phyloP scores from a whole-genome alignment of 2,797 vertebrate species.

The Cacajao melanocephalus region DNA sequence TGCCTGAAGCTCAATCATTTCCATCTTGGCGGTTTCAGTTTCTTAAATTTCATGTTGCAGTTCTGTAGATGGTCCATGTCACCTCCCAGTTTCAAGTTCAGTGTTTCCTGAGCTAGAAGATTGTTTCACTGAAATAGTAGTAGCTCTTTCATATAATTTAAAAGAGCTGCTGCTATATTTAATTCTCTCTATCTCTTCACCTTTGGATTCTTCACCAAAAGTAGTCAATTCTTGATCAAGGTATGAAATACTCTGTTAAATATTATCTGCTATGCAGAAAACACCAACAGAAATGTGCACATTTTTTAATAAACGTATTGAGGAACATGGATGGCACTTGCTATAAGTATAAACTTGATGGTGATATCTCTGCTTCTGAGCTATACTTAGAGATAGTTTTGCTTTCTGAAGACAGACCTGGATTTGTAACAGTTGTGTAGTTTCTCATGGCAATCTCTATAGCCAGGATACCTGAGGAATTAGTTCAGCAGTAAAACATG shows the following conservation, averaged over 20 bases:
- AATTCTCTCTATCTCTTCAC: constrained; percentile 82
- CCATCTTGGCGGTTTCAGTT: constrained; percentile 92
- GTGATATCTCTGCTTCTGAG: constrained; percentile 88
- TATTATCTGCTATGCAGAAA: constrained; percentile 95
- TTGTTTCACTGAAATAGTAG: constrained; percentile 89
- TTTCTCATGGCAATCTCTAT: constrained; percentile 92
- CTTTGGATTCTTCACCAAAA: constrained; percentile 87
- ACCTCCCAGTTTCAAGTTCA: constrained; percentile 85
- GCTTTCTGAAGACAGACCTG: constrained; percentile 85
- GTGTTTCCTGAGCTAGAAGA: constrained; percentile 83
- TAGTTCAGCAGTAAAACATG: constrained; percentile 83
- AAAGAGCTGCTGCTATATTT: constrained; percentile 85
- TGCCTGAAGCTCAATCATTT: constrained; percentile 92
- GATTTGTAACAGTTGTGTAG: constrained; percentile 90
- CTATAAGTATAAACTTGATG: constrained; percentile 85
- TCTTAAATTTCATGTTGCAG: constrained; percentile 93
- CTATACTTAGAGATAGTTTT: constrained; percentile 84
- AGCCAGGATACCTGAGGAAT: constrained; percentile 82
- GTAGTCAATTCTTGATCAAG: constrained; percentile 93
- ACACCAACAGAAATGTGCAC: constrained; percentile 87
- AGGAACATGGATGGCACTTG: constrained; percentile 83
- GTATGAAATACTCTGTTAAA: constrained; percentile 90
- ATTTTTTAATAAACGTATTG: constrained; percentile 86
- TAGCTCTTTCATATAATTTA: constrained; percentile 93
- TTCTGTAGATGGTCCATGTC: constrained; percentile 92